A percentile compares a stretch with the other conserved stretches of the same genome.
Evolutionary conservation across 2,113 vertebrate genomes (phyloP).

Genomic region (Hippopotamus amphibius): DNA sequence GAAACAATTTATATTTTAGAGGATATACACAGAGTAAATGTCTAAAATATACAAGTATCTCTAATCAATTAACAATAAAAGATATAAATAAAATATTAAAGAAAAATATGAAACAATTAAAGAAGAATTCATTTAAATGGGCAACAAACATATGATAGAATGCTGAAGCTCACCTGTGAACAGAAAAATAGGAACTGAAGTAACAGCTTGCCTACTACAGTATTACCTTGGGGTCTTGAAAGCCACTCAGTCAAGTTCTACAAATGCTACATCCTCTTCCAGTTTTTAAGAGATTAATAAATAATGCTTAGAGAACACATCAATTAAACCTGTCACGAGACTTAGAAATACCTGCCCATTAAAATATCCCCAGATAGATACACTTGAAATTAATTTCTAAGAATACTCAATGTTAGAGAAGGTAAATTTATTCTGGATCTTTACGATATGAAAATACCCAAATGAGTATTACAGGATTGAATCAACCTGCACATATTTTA

Average conservation of each 20-base stretch:
- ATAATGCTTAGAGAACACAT: background rate
- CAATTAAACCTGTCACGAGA: fast-evolving
- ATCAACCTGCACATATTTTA: background rate
- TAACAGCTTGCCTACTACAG: background rate
- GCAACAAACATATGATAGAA: background rate
- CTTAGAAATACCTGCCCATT: background rate
- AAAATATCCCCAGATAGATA: background rate
- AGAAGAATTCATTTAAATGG: background rate
- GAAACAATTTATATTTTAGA: background rate
- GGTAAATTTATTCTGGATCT: background rate
- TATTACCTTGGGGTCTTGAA: background rate
- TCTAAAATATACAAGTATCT: background rate
- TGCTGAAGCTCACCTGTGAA: background rate
- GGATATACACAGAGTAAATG: background rate
- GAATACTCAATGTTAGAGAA: background rate
- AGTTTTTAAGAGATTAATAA: background rate
- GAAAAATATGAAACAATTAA: background rate
- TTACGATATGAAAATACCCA: background rate
- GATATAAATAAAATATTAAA: background rate
- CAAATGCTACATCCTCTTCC: background rate
- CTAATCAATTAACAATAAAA: background rate
- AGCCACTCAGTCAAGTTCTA: background rate
- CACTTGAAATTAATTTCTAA: background rate
- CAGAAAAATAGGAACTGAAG: background rate
- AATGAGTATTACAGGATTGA: background rate